phyloP scores from a whole-genome alignment of 2,797 vertebrate species.

The Spinus pinus region DNA sequence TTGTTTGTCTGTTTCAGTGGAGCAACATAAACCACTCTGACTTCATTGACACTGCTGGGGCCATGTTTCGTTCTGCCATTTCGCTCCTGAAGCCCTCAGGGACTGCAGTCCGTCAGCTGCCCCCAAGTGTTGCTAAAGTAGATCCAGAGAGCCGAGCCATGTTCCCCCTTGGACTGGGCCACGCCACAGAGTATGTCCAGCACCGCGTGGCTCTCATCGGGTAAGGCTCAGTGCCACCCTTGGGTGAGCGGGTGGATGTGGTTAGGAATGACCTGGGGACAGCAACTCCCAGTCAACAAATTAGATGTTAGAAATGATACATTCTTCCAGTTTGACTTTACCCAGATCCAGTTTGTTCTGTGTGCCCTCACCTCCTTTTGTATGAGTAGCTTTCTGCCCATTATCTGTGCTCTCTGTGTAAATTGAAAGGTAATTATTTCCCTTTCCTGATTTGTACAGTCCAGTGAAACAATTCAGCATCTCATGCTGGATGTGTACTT shows the following conservation, averaged over 20 bases:
- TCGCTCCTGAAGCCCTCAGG: conserved; percentile 86
- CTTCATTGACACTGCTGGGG: conserved; percentile 85
- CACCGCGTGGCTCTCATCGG: conserved; percentile 92
- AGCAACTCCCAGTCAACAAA: neutral
- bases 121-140: conserved; percentile 88
- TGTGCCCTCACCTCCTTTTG: neutral
- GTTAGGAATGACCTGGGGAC: neutral
- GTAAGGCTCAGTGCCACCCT: conserved; percentile 69
- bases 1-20: conserved; percentile 80
- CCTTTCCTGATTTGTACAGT: neutral
- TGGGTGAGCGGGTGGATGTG: fast-evolving
- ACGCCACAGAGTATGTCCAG: conserved; percentile 90
- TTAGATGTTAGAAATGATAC: neutral
- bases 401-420: neutral
- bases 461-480: neutral
- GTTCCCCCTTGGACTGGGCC: conserved; percentile 93
- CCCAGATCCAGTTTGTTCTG: neutral
- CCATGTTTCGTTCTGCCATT: conserved; percentile 82
- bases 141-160: conserved; percentile 85
- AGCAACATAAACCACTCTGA: conserved; percentile 92
- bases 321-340: neutral
- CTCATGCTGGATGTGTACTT: neutral
- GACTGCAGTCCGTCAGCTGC: conserved; percentile 89
- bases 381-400: neutral
- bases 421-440: neutral